Percentiles rank a stretch among this genome's conserved stretches.
Evolutionary conservation across 1,140 invertebrate species (phyloP).

Genomic region (Mactra quadrangularis): DNA sequence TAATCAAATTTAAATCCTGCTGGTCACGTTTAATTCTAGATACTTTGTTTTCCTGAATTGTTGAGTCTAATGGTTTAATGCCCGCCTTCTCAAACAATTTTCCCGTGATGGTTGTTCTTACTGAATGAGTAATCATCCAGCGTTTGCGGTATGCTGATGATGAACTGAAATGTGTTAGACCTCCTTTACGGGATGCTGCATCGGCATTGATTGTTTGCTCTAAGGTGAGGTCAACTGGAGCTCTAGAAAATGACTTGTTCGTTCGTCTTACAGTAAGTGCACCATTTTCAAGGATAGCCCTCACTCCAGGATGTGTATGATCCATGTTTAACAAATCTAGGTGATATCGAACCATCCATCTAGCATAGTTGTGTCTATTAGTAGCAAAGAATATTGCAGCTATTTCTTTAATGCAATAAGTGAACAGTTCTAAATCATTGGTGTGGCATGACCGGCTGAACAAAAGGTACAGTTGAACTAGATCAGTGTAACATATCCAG

Average conservation of each 20-base stretch:
- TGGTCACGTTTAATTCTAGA: slow-evolving; percentile 16
- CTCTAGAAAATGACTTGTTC: slow-evolving; percentile 30
- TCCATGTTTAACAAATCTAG: slow-evolving; percentile 22
- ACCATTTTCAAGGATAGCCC: neutral
- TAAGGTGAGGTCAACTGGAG: slow-evolving; percentile 62
- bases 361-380: slow-evolving; percentile 4
- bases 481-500: slow-evolving; percentile 24
- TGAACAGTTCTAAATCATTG: slow-evolving; percentile 36
- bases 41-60: slow-evolving; percentile 7
- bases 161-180: slow-evolving; percentile 38
- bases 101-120: neutral
- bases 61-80: neutral
- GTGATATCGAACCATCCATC: slow-evolving; percentile 30
- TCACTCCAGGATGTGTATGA: slow-evolving; percentile 6
- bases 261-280: slow-evolving; percentile 5
- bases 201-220: slow-evolving; percentile 67
- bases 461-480: slow-evolving; percentile 30
- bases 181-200: slow-evolving; percentile 53
- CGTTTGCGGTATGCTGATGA: slow-evolving; percentile 3
- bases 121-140: slow-evolving; percentile 63
- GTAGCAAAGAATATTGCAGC: slow-evolving; percentile 1
- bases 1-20: neutral
- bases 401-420: slow-evolving; percentile 18
- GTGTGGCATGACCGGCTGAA: slow-evolving; percentile 30
- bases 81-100: neutral